A percentile compares a stretch with the other conserved stretches of the same genome.
Conservation (phyloP, 2,888 invertebrate species). For the Patella depressa region DNA sequence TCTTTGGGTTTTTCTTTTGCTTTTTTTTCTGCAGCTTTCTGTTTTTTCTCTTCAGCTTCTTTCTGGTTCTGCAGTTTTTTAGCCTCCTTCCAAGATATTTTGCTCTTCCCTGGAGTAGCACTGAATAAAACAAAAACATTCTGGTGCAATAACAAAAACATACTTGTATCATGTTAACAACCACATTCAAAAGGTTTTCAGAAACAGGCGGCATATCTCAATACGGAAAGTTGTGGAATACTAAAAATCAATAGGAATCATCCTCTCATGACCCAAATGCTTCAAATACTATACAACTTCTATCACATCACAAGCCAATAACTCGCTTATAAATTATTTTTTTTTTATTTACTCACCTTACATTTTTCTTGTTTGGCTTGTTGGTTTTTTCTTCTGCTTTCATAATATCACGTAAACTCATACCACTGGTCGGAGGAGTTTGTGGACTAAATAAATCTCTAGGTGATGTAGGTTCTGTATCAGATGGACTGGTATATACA, state of each 20-base stretch:
- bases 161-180: too few species aligned
- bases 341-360: too few species aligned
- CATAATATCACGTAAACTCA: constrained; percentile 37
- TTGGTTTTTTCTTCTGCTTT: constrained; percentile 20
- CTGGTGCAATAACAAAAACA: too few species aligned
- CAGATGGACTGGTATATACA: constrained; percentile 23
- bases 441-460: not conserved
- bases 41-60: constrained; percentile 23
- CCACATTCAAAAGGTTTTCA: too few species aligned
- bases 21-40: constrained; percentile 14
- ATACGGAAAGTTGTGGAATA: too few species aligned
- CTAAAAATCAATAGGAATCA: too few species aligned
- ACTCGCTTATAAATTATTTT: too few species aligned
- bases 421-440: not conserved
- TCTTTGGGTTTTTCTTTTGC: constrained; percentile 21
- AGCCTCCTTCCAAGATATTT: constrained; percentile 40
- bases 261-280: too few species aligned
- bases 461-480: constrained; percentile 21
- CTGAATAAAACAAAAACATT: too few species aligned
- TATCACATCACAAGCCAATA: too few species aligned
- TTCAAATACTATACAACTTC: too few species aligned
- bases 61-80: constrained; percentile 38
- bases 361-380: not conserved
- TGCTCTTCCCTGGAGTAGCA: not conserved
- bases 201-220: too few species aligned